phyloP scores from a whole-genome alignment of 1,140 invertebrate species.

The Bombus affinis region DNA sequence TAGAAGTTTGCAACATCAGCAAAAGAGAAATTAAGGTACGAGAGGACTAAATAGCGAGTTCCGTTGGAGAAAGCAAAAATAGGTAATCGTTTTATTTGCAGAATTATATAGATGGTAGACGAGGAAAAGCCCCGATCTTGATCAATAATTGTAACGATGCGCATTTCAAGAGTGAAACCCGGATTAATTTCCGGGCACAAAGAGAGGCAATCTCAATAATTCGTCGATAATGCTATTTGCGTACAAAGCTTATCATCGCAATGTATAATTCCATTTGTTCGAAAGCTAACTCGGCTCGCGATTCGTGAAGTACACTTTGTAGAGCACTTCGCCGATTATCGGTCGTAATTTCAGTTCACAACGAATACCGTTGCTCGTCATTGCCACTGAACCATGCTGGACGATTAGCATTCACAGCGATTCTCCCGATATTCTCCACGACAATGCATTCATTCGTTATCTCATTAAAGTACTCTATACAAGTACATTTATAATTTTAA shows the following conservation, averaged over 20 bases:
- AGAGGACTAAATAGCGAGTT: not conserved
- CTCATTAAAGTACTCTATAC: not conserved
- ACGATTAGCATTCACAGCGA: not conserved
- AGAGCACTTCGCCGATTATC: constrained; percentile 62
- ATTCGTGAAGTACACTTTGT: constrained; percentile 33
- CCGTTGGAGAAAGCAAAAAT: not conserved
- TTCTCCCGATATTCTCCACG: not conserved
- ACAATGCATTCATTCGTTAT: not conserved
- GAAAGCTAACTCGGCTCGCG: constrained; percentile 19
- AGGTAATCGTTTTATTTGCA: not conserved
- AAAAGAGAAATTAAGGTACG: not conserved
- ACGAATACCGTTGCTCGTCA: constrained; percentile 38
- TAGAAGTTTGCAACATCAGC: not conserved
- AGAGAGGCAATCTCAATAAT: constrained; percentile 31
- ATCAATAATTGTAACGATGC: constrained; percentile 4
- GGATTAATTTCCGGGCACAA: constrained; percentile 19
- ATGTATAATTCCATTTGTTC: constrained; percentile 54
- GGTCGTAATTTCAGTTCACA: constrained; percentile 61
- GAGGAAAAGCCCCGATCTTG: not conserved
- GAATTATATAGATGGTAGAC: not conserved
- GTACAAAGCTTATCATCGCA: constrained; percentile 36
- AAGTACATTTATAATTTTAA: not conserved
- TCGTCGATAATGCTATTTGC: constrained; percentile 26
- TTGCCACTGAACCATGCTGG: not conserved
- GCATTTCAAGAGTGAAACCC: not conserved